Percentiles rank a stretch among this genome's conserved stretches.
Conservation (phyloP, 2,113 vertebrate genomes). For the Syrrhaptes paradoxus region DNA sequence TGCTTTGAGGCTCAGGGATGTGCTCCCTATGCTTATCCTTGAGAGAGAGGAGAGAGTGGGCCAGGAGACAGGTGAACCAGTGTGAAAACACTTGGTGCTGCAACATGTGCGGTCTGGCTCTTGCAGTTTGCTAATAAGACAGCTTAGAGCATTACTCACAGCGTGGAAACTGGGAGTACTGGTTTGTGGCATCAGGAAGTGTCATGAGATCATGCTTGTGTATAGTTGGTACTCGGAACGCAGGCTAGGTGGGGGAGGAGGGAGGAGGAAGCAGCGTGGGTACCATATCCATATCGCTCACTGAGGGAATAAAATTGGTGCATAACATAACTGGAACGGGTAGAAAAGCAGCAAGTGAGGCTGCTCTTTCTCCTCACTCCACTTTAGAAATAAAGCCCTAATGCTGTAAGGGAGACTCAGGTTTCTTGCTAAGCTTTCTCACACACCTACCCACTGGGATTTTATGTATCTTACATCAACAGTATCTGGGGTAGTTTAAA, state of each 20-base stretch:
- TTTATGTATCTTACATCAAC: conserved; percentile 56
- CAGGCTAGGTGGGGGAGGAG: background rate
- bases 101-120: background rate
- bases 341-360: background rate
- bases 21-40: background rate
- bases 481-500: conserved; percentile 56
- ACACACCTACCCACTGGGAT: conserved; percentile 36
- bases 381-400: conserved; percentile 10
- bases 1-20: background rate
- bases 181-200: background rate
- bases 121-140: background rate
- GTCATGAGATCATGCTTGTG: background rate
- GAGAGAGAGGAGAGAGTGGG: background rate
- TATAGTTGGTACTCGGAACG: background rate
- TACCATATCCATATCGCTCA: background rate
- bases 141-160: background rate
- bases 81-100: background rate
- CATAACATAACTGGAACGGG: background rate
- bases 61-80: background rate
- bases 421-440: conserved; percentile 59
- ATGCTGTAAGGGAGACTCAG: conserved; percentile 14
- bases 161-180: background rate
- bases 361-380: background rate
- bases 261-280: background rate
- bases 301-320: background rate